These are phyloP conservation scores for Poicephalus gulielmi DNA, from an alignment of 2,113 vertebrate species.

Conservation along the genomic window DNA sequence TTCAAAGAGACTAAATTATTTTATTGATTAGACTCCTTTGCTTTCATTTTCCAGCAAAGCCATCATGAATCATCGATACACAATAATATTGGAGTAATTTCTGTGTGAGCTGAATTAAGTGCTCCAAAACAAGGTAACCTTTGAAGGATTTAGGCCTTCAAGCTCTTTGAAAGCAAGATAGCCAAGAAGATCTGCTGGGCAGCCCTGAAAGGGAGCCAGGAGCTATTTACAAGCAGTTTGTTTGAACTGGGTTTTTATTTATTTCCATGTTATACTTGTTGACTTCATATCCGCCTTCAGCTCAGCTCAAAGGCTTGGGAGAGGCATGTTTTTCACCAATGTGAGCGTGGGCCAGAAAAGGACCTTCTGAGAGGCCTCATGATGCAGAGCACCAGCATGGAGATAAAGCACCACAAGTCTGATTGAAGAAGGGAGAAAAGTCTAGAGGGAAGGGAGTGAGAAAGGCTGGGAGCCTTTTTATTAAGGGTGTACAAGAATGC, in stretches of 20 bases:
- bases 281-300: slow-evolving; percentile 68
- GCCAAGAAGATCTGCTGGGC: slow-evolving; percentile 42
- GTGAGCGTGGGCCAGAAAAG: slow-evolving; percentile 56
- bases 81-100: slow-evolving; percentile 66
- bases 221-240: slow-evolving; percentile 67
- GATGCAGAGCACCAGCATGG: slow-evolving; percentile 42
- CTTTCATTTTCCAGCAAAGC: slow-evolving; percentile 69
- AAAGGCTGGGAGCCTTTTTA: neutral
- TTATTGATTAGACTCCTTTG: slow-evolving; percentile 77
- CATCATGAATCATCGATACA: slow-evolving; percentile 72
- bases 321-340: slow-evolving; percentile 10
- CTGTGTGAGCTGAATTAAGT: slow-evolving; percentile 15
- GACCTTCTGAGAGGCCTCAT: slow-evolving; percentile 53
- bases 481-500: neutral
- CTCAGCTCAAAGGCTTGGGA: slow-evolving; percentile 33
- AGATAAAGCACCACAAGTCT: slow-evolving; percentile 57
- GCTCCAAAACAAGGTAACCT: slow-evolving; percentile 69
- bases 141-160: slow-evolving; percentile 54
- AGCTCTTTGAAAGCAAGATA: slow-evolving; percentile 54
- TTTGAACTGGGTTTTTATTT: slow-evolving; percentile 74
- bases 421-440: neutral
- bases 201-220: slow-evolving; percentile 53
- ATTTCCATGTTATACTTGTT: slow-evolving; percentile 72
- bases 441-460: neutral
- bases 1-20: slow-evolving; percentile 78